Conservation (phyloP, 2,888 invertebrate species). For the Podotricha telesiphe region DNA sequence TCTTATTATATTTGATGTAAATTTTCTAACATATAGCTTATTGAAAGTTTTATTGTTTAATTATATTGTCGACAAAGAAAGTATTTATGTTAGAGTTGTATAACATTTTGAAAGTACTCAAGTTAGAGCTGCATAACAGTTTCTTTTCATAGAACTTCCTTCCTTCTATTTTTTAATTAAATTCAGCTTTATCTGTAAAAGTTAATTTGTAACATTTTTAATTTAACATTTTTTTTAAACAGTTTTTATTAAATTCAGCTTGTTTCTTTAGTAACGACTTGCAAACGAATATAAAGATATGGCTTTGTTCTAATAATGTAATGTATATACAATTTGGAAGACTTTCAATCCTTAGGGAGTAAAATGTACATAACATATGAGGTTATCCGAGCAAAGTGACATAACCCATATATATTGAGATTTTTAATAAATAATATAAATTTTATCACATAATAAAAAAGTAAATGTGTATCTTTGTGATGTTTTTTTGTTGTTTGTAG, state of each 20-base stretch:
- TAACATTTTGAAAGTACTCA: background rate
- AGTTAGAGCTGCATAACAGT: background rate
- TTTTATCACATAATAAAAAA: too few species aligned
- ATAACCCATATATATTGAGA: background rate
- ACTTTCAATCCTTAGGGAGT: slow-evolving; percentile 63
- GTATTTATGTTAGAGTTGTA: background rate
- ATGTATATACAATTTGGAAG: slow-evolving; percentile 52
- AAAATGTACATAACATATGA: slow-evolving; percentile 62
- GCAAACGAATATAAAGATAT: background rate
- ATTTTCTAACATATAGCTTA: too few species aligned
- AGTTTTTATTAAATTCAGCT: background rate
- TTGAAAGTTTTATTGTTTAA: too few species aligned
- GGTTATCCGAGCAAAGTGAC: slow-evolving; percentile 3
- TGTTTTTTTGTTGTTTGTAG: too few species aligned
- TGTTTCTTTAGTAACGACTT: background rate
- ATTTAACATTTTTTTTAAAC: background rate
- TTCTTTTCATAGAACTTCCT: background rate
- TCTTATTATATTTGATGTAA: background rate
- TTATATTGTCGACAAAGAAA: background rate
- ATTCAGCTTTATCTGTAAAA: too few species aligned
- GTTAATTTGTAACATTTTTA: too few species aligned
- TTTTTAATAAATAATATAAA: background rate
- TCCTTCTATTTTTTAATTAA: too few species aligned
- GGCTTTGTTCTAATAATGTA: slow-evolving; percentile 23
- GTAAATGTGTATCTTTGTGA: too few species aligned